Evolutionary conservation across 2,797 vertebrate genomes (phyloP).

Genomic region (Falco peregrinus): DNA sequence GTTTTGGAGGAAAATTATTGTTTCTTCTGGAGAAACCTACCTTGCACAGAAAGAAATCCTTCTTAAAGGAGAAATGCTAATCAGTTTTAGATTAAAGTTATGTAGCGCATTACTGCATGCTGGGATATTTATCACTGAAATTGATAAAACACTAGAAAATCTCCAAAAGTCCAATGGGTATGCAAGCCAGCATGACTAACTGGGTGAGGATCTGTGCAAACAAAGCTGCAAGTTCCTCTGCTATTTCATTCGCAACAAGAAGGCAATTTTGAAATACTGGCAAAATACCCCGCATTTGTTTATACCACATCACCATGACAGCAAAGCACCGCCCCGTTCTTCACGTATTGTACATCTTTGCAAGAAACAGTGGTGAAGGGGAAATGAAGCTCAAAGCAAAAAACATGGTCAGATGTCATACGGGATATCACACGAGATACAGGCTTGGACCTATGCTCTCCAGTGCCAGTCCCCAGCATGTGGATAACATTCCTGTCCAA

Average conservation of each 20-base stretch:
- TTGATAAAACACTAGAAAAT: not conserved
- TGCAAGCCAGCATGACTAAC: slow-evolving; percentile 23
- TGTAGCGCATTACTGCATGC: not conserved
- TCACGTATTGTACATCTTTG: not conserved
- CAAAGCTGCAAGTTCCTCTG: slow-evolving; percentile 17
- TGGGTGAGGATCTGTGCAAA: not conserved
- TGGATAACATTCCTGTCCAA: not conserved
- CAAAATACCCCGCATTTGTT: slow-evolving; percentile 13
- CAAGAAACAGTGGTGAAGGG: not conserved
- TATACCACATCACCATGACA: slow-evolving; percentile 56
- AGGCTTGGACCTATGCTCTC: not conserved
- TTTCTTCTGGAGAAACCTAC: not conserved
- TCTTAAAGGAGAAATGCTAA: not conserved
- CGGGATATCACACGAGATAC: not conserved
- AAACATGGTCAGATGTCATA: not conserved
- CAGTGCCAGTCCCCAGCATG: fast-evolving
- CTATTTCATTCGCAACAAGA: not conserved
- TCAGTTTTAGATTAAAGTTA: not conserved
- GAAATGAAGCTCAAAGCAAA: not conserved
- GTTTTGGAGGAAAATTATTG: not conserved
- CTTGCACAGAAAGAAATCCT: not conserved
- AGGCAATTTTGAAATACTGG: slow-evolving; percentile 51
- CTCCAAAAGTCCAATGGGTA: not conserved
- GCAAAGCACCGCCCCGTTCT: slow-evolving; percentile 34
- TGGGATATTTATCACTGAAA: not conserved